These are phyloP conservation scores for Plumapathes pennacea DNA, from an alignment of 92 coral and sea anemone genomes.

Conservation along the genomic window DNA sequence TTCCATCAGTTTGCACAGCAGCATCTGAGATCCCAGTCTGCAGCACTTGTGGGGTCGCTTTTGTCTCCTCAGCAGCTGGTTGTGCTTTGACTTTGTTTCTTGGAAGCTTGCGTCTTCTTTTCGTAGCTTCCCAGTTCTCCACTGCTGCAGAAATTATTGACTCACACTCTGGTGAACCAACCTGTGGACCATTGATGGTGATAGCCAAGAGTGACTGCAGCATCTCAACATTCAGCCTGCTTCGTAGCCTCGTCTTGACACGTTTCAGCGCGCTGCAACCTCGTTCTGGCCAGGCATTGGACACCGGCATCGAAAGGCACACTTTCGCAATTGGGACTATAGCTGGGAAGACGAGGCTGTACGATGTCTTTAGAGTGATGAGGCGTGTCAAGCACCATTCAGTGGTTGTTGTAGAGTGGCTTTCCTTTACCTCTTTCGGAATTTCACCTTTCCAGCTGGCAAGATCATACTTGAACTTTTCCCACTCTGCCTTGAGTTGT, in stretches of 20 bases:
- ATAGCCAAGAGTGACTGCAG: slow-evolving; percentile 40
- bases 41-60: slow-evolving; percentile 7
- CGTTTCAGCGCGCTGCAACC: slow-evolving; percentile 44
- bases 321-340: slow-evolving; percentile 24
- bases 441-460: slow-evolving; percentile 19
- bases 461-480: slow-evolving; percentile 10
- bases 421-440: slow-evolving; percentile 36
- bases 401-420: slow-evolving; percentile 25
- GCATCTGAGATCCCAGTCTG: slow-evolving; percentile 18
- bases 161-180: slow-evolving; percentile 34
- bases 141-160: slow-evolving; percentile 32
- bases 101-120: slow-evolving; percentile 34
- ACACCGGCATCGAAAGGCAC: slow-evolving; percentile 40
- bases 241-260: slow-evolving; percentile 30
- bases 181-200: slow-evolving; percentile 28
- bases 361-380: slow-evolving; percentile 35
- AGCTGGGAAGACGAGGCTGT: slow-evolving; percentile 35
- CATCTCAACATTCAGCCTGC: slow-evolving; percentile 20
- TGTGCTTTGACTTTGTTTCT: neutral
- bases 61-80: neutral
- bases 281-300: slow-evolving; percentile 41
- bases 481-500: slow-evolving; percentile 24
- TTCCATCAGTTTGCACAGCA: slow-evolving; percentile 28
- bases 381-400: slow-evolving; percentile 35
- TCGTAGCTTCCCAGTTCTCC: slow-evolving; percentile 20